Base-by-base conservation (phyloP, 2,797 vertebrate genomes). In the Phylloscopus collybita region DNA sequence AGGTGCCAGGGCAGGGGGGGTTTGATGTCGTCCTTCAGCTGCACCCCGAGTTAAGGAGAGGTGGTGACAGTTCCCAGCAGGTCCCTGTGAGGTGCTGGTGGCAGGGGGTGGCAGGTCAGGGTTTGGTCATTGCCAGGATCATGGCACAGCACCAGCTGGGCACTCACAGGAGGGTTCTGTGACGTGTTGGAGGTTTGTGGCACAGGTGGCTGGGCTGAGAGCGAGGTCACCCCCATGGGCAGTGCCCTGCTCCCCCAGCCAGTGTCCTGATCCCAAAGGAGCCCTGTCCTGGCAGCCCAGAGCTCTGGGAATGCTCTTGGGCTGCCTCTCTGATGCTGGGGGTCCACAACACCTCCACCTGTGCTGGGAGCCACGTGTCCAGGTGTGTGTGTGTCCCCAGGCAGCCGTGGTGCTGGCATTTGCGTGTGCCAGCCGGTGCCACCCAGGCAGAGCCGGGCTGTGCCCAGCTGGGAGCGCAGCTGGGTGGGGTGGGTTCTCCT, bases 261-360 rank as follows among this genome's bases (percentile, higher is more conserved):
- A 60, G 64, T 0, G 1, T 7, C 38, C 34, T 51, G 36, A 59
- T 7, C 40, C 47, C 8, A 0, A 36, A 45, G 61, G 11, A 59
- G 17, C 65, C 27, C 51, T 21, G 22, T 21, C 12, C 40, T 27
- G 62, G 32, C 36, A 27, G 32, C 56, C 60, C 50, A 40, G 34
- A 27, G 30, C 59, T 8, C 7, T 2, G 5, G 29, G 74, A 36
- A 21, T 2, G 0, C 29, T 18, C 29, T 7, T 0, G 3, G 59
- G 54, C 36, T 36, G 32, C 25, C 22, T 11, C 0, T 0, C 30
- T 26, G 72, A 1, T 3, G n/a, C 13, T 40, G 38, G 20, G 66
- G 71, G 25, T 13, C 42, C 0, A 2, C 0, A 3, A 4, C 0
- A 1, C 34, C 21, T 42, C 1, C 0, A 15, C 1, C 13, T 2